Evolutionary conservation across 1,140 invertebrate genomes (phyloP).

Genomic region (Paraescarpia echinospica): DNA sequence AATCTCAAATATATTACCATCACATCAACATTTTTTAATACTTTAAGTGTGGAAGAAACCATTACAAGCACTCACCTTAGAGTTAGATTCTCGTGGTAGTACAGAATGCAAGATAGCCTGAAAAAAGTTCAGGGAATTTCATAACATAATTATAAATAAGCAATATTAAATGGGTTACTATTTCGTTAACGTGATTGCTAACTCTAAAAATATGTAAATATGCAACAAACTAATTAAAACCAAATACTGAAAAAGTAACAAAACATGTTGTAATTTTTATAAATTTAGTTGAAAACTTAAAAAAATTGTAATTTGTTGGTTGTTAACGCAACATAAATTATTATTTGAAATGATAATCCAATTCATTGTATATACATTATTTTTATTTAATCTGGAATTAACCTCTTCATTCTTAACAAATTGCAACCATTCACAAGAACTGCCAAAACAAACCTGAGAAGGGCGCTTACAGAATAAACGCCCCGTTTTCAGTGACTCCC

Average conservation of each 20-base stretch:
- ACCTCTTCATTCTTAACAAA: too few species aligned
- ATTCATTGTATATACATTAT: too few species aligned
- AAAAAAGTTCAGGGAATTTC: slow-evolving; percentile 18
- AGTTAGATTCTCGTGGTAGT: slow-evolving; percentile 96
- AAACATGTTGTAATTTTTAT: too few species aligned
- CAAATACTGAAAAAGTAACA: too few species aligned
- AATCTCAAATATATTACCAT: too few species aligned
- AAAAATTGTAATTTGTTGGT: too few species aligned
- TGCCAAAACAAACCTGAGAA: background rate
- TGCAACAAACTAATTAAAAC: background rate
- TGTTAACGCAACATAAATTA: too few species aligned
- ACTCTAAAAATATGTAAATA: background rate
- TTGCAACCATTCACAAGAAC: background rate
- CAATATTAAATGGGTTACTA: background rate
- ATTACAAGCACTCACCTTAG: slow-evolving; percentile 69
- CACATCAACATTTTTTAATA: too few species aligned
- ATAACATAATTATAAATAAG: background rate
- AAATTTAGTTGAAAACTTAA: too few species aligned
- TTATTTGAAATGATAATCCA: too few species aligned
- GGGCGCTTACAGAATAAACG: background rate
- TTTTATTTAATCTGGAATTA: too few species aligned
- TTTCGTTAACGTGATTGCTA: background rate
- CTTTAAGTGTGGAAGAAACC: background rate
- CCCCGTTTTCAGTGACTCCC: background rate
- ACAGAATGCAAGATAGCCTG: slow-evolving; percentile 96